Evolutionary conservation across 1,140 invertebrate species (phyloP), one percentile per base, ranked within the genome.

Genomic region (Thaumatotibia leucotreta): DNA sequence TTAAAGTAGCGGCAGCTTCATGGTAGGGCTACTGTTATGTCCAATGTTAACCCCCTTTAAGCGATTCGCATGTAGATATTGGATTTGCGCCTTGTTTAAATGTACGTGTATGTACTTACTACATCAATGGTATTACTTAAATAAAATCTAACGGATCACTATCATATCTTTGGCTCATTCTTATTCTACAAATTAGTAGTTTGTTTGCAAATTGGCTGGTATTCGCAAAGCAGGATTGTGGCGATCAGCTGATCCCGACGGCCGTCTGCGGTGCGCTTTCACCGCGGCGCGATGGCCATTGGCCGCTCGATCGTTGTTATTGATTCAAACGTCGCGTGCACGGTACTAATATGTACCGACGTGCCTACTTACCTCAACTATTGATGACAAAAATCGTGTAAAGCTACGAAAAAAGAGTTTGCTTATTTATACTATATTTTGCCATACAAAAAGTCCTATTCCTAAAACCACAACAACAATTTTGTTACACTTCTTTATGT

Each of bases 301-400:
- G 52, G 52, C 52, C 52, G 52, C 27, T 20, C 52, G 52, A 58
- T 58, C 52, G 22, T 27, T 58, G 52, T 58, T 54, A 58, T 58
- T 58, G 52, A 58, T 58, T 58, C 20, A 14, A 58, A 27, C 23
- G 23, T 58, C 52, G 52, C 52, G 52, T 58, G 52, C 52, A 24
- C 52, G 6, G 24, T 58, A 29, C 17, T 14, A 17, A 4, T 49
- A 49, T 39, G n/a, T 54, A 54, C 8, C 11, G 17, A 45, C 39
- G 9, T 20, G 39, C 17, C 39, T 17, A 45, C 11, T 45, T 6
- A 5, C 39, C 0, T 20, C n/a, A n/a, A n/a, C n/a, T n/a, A n/a
- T n/a, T n/a, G n/a, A n/a, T n/a, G n/a, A n/a, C n/a, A n/a, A n/a
- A n/a, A n/a, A n/a, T n/a, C n/a, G n/a, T n/a, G n/a, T n/a, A n/a